Evolutionary conservation across 92 coral and sea anemone species (phyloP).

Genomic region (Porites evermanni): DNA sequence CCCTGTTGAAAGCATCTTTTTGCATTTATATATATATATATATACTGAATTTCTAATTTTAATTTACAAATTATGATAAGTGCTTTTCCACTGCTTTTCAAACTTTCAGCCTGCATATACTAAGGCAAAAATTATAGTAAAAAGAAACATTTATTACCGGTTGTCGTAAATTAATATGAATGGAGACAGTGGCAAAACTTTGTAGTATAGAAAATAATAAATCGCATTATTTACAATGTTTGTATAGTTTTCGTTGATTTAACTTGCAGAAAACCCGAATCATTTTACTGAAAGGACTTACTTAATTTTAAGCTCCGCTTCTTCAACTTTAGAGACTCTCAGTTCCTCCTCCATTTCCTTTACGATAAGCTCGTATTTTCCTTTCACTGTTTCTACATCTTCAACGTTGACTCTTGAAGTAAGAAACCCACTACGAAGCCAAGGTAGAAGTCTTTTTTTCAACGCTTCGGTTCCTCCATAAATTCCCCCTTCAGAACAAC

Average conservation of each 20-base stretch:
- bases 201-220: too few relatives aligned
- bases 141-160: too few relatives aligned
- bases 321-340: slow-evolving; percentile 69
- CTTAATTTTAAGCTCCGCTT: slow-evolving; percentile 71
- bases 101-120: too few relatives aligned
- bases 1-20: not conserved
- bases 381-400: slow-evolving; percentile 50
- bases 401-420: slow-evolving; percentile 52
- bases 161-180: too few relatives aligned
- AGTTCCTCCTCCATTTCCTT: slow-evolving; percentile 74
- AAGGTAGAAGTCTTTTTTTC: slow-evolving; percentile 76
- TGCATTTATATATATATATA: not conserved
- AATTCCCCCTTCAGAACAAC: slow-evolving; percentile 75
- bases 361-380: slow-evolving; percentile 68
- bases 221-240: not conserved
- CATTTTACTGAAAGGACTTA: slow-evolving; percentile 28
- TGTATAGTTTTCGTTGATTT: not conserved
- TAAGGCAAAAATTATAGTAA: too few relatives aligned
- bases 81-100: too few relatives aligned
- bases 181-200: too few relatives aligned
- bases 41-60: too few relatives aligned
- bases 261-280: not conserved
- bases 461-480: slow-evolving; percentile 80
- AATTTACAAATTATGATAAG: too few relatives aligned
- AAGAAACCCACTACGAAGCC: slow-evolving; percentile 66